Conservation (phyloP, 2,888 invertebrate species). For the Lithophane semibrunnea region DNA sequence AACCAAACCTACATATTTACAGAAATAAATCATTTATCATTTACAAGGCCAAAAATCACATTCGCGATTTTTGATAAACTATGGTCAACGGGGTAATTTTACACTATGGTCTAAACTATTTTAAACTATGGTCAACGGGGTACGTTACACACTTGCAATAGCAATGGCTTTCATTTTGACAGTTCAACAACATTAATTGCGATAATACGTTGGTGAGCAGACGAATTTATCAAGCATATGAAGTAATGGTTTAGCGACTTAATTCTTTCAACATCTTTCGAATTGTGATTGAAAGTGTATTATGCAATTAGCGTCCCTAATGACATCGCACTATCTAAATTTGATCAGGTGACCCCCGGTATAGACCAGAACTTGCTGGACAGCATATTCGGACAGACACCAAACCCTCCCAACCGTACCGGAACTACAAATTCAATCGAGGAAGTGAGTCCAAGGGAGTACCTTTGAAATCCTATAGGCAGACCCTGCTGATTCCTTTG, state of each 20-base stretch:
- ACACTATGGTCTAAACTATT: too few species aligned
- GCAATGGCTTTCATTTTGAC: background rate
- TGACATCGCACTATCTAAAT: background rate
- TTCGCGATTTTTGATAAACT: background rate
- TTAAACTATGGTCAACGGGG: background rate
- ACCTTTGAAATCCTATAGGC: background rate
- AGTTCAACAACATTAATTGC: too few species aligned
- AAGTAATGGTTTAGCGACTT: background rate
- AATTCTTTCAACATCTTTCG: background rate
- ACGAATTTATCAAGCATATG: background rate
- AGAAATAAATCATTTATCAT: too few species aligned
- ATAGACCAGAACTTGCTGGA: constrained; percentile 11
- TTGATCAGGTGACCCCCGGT: constrained; percentile 23
- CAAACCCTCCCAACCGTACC: background rate
- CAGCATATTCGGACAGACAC: background rate
- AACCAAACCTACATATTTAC: too few species aligned
- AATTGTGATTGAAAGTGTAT: background rate
- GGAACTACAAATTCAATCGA: background rate
- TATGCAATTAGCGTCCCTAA: background rate
- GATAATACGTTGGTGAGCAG: background rate
- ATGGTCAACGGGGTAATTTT: background rate
- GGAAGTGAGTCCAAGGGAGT: constrained; percentile 34
- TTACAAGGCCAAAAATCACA: background rate
- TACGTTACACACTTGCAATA: background rate
- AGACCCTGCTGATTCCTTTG: background rate